phyloP scores from a whole-genome alignment of 1,140 invertebrate species.

The Orussus abietinus region DNA sequence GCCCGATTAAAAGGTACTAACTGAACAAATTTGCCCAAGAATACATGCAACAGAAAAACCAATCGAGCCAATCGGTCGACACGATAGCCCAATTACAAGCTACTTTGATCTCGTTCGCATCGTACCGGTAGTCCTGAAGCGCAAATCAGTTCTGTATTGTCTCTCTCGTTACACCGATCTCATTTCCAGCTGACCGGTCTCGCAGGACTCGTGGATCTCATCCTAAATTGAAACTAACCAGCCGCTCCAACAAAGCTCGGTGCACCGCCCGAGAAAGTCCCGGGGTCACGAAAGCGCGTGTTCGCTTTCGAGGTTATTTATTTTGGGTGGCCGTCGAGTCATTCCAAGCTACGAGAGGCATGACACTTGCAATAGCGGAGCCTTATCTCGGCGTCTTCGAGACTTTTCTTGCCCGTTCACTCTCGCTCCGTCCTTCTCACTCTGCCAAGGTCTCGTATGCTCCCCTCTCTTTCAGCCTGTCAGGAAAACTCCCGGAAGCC shows the following conservation, averaged over 20 bases:
- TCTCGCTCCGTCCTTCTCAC: conserved; percentile 2
- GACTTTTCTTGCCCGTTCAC: conserved; percentile 1
- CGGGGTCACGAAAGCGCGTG: conserved; percentile 1
- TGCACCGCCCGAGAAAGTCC: not conserved
- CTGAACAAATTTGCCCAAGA: too few relatives aligned
- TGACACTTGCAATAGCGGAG: conserved; percentile 33
- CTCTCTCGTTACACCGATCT: too few relatives aligned
- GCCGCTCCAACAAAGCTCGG: not conserved
- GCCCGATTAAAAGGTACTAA: too few relatives aligned
- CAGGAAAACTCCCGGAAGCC: not conserved
- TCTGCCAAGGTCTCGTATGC: not conserved
- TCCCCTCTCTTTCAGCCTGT: not conserved
- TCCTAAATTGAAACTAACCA: conserved; percentile 22
- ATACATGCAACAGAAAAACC: too few relatives aligned
- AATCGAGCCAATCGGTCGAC: too few relatives aligned
- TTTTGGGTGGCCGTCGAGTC: conserved; percentile 28
- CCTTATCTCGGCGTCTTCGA: not conserved
- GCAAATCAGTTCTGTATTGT: too few relatives aligned
- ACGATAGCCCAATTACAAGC: too few relatives aligned
- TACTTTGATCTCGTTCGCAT: too few relatives aligned
- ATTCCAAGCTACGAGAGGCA: conserved; percentile 35
- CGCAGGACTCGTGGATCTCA: too few relatives aligned
- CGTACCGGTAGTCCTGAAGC: too few relatives aligned
- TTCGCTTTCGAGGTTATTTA: conserved; percentile 23
- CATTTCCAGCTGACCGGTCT: too few relatives aligned